Evolutionary conservation across 1,140 invertebrate genomes (phyloP).

Genomic region (Phortica variegata): DNA sequence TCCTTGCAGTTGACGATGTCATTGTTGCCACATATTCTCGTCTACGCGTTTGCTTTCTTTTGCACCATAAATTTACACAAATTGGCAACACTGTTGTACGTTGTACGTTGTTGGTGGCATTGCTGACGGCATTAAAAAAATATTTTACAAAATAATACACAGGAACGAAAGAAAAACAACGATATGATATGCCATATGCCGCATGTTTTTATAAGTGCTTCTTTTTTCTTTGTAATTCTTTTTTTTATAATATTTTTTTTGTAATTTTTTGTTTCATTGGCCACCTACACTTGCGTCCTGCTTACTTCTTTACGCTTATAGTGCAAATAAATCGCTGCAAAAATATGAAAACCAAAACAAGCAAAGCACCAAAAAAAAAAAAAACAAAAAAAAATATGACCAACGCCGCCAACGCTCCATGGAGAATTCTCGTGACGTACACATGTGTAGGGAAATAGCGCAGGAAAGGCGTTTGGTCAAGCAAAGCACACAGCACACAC

Average conservation of each 20-base stretch:
- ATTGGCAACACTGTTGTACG: constrained; percentile 53
- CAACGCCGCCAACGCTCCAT: too few relatives aligned
- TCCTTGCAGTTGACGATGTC: constrained; percentile 41
- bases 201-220: constrained; percentile 37
- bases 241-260: not conserved
- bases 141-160: constrained; percentile 38
- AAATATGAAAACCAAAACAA: constrained; percentile 5
- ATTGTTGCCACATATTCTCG: constrained; percentile 10
- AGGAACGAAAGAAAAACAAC: constrained; percentile 49
- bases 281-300: constrained; percentile 27
- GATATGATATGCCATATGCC: constrained; percentile 23
- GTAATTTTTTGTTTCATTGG: constrained; percentile 16
- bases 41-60: constrained; percentile 23
- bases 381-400: not conserved
- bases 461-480: too few relatives aligned
- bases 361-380: constrained; percentile 12
- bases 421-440: too few relatives aligned
- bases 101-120: too few relatives aligned
- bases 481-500: too few relatives aligned
- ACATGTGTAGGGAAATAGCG: too few relatives aligned
- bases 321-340: constrained; percentile 51
- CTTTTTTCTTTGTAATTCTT: not conserved
- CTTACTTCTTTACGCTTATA: constrained; percentile 51
- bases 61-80: constrained; percentile 53
- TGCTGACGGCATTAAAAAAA: constrained; percentile 50